A percentile compares a stretch with the other conserved stretches of the same genome.
phyloP scores from a whole-genome alignment of 2,113 vertebrate species.

The Balaenoptera acutorostrata region DNA sequence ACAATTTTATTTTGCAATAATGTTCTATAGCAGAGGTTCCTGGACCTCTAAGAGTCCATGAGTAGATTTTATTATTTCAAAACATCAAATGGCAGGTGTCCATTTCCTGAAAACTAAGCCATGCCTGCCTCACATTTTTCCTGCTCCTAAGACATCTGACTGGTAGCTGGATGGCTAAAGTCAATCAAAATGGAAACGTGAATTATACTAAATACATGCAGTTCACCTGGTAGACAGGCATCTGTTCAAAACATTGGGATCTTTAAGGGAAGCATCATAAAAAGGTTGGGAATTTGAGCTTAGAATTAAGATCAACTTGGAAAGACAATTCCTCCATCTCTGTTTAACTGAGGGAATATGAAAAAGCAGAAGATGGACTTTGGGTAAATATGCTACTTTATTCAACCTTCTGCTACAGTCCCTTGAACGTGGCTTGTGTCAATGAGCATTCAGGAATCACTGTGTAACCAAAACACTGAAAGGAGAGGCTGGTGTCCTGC shows the following conservation, averaged over 20 bases:
- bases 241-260: neutral
- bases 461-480: neutral
- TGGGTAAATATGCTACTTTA: neutral
- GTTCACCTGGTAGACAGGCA: neutral
- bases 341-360: too few relatives aligned
- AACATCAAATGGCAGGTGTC: neutral
- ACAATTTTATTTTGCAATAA: neutral
- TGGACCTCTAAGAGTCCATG: neutral
- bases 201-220: neutral
- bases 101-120: neutral
- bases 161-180: neutral
- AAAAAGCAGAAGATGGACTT: neutral
- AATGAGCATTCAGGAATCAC: neutral
- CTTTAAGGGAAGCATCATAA: neutral
- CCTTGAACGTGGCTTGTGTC: accelerated
- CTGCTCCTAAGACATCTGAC: neutral
- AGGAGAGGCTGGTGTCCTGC: neutral
- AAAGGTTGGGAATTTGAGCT: neutral
- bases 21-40: neutral
- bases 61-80: neutral
- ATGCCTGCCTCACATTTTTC: neutral
- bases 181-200: neutral
- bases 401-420: neutral
- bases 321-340: neutral
- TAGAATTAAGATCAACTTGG: neutral